Conservation (phyloP, 1,140 invertebrate genomes). For the Drosophila neocordata region DNA sequence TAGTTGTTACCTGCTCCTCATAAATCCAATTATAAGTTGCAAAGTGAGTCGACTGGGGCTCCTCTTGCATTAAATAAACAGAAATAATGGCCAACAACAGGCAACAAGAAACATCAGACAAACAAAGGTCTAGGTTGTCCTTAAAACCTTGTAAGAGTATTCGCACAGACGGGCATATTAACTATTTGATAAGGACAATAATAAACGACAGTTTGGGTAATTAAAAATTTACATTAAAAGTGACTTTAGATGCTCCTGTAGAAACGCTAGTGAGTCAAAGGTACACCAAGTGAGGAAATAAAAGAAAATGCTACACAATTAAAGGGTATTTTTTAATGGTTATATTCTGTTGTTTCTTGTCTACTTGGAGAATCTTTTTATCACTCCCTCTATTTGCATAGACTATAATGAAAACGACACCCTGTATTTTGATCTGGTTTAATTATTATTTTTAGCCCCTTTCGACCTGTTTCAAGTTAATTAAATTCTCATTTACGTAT, state of each 20-base stretch:
- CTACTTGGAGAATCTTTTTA: no score
- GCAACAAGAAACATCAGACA: neutral
- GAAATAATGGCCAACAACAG: conserved; percentile 18
- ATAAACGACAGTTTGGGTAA: no score
- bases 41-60: conserved; percentile 34
- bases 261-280: no score
- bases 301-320: no score
- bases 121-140: conserved; percentile 5
- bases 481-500: conserved; percentile 7
- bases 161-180: neutral
- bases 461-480: neutral
- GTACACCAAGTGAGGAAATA: no score
- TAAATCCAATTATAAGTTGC: conserved; percentile 65
- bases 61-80: conserved; percentile 22
- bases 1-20: conserved; percentile 40
- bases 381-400: neutral
- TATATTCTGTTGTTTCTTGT: neutral
- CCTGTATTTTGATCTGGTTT: neutral
- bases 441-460: neutral
- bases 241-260: no score
- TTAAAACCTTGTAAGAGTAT: neutral
- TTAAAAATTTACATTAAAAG: no score
- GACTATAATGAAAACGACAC: neutral
- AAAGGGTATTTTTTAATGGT: neutral
- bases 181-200: neutral